Conservation (phyloP, 92 coral and sea anemone genomes). For the Epizoanthus rinbou region DNA sequence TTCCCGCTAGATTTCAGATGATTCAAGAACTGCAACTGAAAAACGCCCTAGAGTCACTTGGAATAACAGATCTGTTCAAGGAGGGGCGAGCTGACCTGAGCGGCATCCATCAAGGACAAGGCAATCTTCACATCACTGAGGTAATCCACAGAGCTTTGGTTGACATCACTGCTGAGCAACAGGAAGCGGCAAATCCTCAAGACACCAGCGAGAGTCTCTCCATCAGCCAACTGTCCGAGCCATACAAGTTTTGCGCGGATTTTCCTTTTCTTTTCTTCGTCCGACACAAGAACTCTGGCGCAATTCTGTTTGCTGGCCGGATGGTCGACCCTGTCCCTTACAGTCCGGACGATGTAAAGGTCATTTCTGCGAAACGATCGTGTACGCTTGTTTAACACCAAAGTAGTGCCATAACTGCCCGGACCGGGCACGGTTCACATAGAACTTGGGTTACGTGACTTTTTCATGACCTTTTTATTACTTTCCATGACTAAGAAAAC, state of each 20-base stretch:
- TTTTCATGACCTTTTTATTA: too few relatives aligned
- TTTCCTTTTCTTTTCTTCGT: slow-evolving; percentile 32
- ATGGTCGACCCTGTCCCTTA: slow-evolving; percentile 29
- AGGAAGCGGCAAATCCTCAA: neutral
- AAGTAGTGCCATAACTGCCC: too few relatives aligned
- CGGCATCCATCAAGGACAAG: neutral
- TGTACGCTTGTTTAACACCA: slow-evolving; percentile 19
- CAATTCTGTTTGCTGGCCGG: slow-evolving; percentile 35
- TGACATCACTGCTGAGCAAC: neutral
- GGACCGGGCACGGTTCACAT: too few relatives aligned
- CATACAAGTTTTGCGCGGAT: slow-evolving; percentile 17
- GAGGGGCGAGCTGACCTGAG: slow-evolving; percentile 24
- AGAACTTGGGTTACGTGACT: too few relatives aligned
- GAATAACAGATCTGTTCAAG: slow-evolving; percentile 33
- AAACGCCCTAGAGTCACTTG: slow-evolving; percentile 3
- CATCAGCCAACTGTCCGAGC: neutral
- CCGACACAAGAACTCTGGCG: slow-evolving; percentile 36
- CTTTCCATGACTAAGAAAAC: too few relatives aligned
- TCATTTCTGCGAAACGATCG: neutral
- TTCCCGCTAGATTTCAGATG: slow-evolving; percentile 34
- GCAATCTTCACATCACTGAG: slow-evolving; percentile 13
- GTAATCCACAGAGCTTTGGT: slow-evolving; percentile 2
- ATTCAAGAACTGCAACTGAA: slow-evolving; percentile 21
- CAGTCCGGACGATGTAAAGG: neutral
- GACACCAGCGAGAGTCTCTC: neutral